These are phyloP conservation scores for Apostichopus parvimensis DNA, from an alignment of 35 echinoderm and acorn worm species.

Conservation along the genomic window DNA sequence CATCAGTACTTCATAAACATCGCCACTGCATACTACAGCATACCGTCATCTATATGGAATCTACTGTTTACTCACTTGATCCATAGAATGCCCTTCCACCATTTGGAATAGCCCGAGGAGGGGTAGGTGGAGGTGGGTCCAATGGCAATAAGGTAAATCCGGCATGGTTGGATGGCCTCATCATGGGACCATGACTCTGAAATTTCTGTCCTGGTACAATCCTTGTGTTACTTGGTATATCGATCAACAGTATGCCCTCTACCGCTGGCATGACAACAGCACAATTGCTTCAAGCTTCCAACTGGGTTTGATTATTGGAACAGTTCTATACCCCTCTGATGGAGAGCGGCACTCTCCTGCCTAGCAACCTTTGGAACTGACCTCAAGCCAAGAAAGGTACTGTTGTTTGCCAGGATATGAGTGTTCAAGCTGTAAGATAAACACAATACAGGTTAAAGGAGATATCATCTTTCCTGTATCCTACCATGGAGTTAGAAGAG, in stretches of 20 bases:
- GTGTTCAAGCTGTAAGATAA: conserved; percentile 22
- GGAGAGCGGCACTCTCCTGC: background rate
- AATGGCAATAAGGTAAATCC: conserved; percentile 18
- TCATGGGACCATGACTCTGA: conserved; percentile 22
- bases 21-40: no score
- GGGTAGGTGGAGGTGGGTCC: conserved; percentile 35
- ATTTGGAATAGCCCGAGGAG: conserved; percentile 38
- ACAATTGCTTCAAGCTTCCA: background rate
- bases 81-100: background rate
- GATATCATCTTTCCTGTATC: no score
- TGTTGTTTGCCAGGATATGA: conserved; percentile 31
- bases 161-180: conserved; percentile 5
- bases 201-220: background rate
- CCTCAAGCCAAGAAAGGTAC: background rate
- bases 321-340: background rate
- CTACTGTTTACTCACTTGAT: background rate
- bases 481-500: background rate
- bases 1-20: no score
- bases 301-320: background rate
- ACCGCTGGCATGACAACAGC: conserved; percentile 26
- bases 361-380: conserved; percentile 34
- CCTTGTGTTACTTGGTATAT: conserved; percentile 14
- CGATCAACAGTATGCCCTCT: background rate
- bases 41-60: no score
- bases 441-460: background rate